Base-by-base conservation (phyloP, 2,113 vertebrate genomes). In the Crotalus horridus region DNA sequence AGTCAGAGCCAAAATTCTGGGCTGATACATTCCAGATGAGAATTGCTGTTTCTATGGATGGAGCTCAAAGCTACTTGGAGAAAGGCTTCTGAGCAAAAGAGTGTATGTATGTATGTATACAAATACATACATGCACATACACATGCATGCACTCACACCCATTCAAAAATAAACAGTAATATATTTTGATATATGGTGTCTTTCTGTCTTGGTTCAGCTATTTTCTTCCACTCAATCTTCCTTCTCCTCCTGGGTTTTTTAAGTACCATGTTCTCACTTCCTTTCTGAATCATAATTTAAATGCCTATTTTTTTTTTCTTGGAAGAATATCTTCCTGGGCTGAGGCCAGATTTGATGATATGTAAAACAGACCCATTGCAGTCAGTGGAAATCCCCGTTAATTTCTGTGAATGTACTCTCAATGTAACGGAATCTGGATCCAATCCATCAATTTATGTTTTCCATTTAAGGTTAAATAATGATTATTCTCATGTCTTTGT, bases 1-100 rank as follows among this genome's bases (percentile, higher is more conserved):
- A 56, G 94, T 91, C 88, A n/a, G 69, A 93, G 89, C 89, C 89
- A 0, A 0, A 92, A 87, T 93, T 11, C 15, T 20, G 21, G 48
- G 86, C 89, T 94, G 94, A 95, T 94, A 74, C 0, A 58, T 92
- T 96, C 93, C 95, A 96, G 96, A 95, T 95, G 94, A 43, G 3
- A 88, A 92, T 46, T 81, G 85, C 91, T 17, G 87, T 89, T 94
- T 46, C 33, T 51, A 43, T 6, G 61, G 89, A 87, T 23, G 7
- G 58, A 39, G 4, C 2, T 88, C 89, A 91, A 95, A 89, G 5
- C 39, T 87, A 33, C 92, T 94, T 90, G 81, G n/a, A 89, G 93
- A 89, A 88, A 43, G 2, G 56, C 86, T 59, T 54, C 69, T 46
- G 61, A 81, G 23, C 12, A 39, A 89, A 59, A 24, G 11, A 12